Evolutionary conservation across 2,888 invertebrate species (phyloP), one percentile per base, ranked within the genome.

Genomic region (Rotaria sp.): DNA sequence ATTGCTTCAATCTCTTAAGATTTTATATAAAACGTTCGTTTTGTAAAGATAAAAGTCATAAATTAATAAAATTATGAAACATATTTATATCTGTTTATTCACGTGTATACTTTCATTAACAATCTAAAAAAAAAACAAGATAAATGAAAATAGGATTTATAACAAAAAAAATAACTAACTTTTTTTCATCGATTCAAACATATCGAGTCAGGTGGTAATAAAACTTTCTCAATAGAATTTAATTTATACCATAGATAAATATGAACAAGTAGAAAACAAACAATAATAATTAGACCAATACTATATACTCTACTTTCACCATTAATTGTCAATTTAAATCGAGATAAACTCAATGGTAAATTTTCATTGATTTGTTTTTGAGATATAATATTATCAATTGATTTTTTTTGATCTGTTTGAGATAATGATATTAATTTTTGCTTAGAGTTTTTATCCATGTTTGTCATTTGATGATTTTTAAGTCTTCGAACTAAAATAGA

Each of bases 221-320:
- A 30, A 35, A 2, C 7, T 35, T 67, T 2, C 15, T 67, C 67
- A 67, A 67, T 35, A 15, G 35, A 67, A 67, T 35, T 3, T 21
- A 80, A n/a, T 45, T 80, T 80, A 80, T 80, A 80, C 21, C 80
- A 80, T 45, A 80, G n/a, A 45, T 80, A 80, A 41, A 80, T 80
- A 80, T 80, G 80, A 7, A 80, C 2, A 26, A 80, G 0, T 41
- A 45, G 24, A 45, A 80, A 41, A n/a, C 26, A 80, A 10, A 80
- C 13, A 41, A 10, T 45, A 45, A 41, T 45, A 4, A 80, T 10
- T 4, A 45, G 2, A 35, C 18, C 21, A 35, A 67, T 67, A 67
- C 35, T 5, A n/a, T 80, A 45, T 7, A 45, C 0, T 21, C 11
- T 8, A n/a, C 13, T 10, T 26, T 80, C 13, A 5, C 35, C 21